A percentile compares a stretch with the other conserved stretches of the same genome.
phyloP scores from a whole-genome alignment of 2,113 vertebrate species.

The Aviceda subcristata region DNA sequence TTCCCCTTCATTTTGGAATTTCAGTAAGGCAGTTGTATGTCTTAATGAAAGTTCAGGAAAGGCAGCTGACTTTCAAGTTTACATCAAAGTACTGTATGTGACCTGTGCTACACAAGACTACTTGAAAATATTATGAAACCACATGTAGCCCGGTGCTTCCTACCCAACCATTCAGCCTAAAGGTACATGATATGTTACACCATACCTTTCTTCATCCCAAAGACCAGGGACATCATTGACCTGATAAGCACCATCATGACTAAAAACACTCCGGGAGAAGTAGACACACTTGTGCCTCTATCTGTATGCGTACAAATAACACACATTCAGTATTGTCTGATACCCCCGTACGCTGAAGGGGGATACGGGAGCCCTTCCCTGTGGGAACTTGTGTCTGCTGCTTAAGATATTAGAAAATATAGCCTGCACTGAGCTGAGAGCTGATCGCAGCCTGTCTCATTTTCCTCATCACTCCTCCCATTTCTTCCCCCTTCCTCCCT shows the following conservation, averaged over 20 bases:
- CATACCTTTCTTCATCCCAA: neutral
- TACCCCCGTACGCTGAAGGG: accelerated
- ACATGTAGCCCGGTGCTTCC: neutral
- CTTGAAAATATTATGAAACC: neutral
- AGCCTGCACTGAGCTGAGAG: neutral
- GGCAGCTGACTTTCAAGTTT: neutral
- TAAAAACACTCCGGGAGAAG: neutral
- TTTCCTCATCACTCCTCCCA: neutral
- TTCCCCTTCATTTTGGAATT: neutral
- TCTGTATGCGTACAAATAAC: accelerated
- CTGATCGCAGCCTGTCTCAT: neutral
- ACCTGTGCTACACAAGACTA: neutral
- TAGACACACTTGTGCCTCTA: neutral
- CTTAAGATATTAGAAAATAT: neutral
- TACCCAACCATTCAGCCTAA: neutral
- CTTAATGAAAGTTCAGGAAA: neutral
- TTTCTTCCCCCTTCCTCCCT: neutral
- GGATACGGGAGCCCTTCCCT: neutral
- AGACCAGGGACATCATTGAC: neutral
- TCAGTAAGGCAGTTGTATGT: neutral
- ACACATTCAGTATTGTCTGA: neutral
- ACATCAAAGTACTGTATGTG: neutral
- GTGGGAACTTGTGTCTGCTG: neutral
- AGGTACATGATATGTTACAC: accelerated
- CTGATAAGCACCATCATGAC: neutral